Percentiles rank a stretch among this genome's conserved stretches.
Evolutionary conservation across 2,888 invertebrate genomes (phyloP).

Genomic region (Microplitis deprimator): DNA sequence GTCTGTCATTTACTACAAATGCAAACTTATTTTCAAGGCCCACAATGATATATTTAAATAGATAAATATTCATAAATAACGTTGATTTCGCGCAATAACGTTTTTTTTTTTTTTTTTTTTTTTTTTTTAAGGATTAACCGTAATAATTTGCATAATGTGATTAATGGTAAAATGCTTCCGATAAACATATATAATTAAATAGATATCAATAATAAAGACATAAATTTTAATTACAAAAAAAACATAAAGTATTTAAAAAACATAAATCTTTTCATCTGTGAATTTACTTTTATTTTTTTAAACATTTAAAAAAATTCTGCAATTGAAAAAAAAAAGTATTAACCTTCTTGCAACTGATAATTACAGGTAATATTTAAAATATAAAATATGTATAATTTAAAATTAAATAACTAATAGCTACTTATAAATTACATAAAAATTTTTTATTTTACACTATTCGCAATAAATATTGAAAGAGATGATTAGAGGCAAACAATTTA

Average conservation of each 20-base stretch:
- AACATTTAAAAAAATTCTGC: neutral
- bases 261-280: too few species aligned
- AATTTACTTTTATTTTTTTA: neutral
- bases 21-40: neutral
- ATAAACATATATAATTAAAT: neutral
- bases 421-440: neutral
- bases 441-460: neutral
- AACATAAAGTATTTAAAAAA: neutral
- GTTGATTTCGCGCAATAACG: neutral
- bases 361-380: neutral
- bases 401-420: neutral
- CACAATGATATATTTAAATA: neutral
- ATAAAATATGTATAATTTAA: neutral
- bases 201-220: neutral
- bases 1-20: too few species aligned
- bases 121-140: neutral
- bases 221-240: neutral
- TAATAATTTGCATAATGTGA: neutral
- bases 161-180: neutral
- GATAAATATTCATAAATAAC: neutral
- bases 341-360: neutral
- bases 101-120: neutral
- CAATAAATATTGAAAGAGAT: constrained; percentile 20
- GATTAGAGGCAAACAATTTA: constrained; percentile 63
- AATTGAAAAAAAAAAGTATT: neutral